Percentiles rank a stretch among this genome's conserved stretches.
These are phyloP conservation scores for Acanthosepion pharaonis DNA, from an alignment of 2,888 invertebrate species.

Conservation along the genomic window DNA sequence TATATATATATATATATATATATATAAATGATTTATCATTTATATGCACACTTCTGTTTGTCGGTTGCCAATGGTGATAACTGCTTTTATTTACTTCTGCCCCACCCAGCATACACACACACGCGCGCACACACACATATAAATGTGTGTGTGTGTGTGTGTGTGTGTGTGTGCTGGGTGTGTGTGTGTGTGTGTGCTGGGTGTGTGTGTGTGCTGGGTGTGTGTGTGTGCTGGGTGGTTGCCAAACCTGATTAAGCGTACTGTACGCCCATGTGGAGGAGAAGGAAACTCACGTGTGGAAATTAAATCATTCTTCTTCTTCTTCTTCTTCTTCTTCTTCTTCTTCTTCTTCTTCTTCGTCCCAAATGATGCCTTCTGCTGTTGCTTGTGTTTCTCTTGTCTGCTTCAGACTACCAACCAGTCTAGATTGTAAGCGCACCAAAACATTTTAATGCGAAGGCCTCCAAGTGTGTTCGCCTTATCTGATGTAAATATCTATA, in stretches of 20 bases:
- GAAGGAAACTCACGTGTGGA: background rate
- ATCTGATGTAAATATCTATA: background rate
- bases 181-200: background rate
- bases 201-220: too few species aligned
- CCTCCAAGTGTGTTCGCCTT: background rate
- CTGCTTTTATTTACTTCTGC: background rate
- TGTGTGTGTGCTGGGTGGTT: background rate
- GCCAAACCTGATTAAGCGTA: background rate
- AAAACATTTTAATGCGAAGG: background rate
- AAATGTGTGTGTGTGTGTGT: background rate
- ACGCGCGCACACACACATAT: background rate
- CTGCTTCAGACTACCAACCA: background rate
- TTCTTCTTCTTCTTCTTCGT: background rate
- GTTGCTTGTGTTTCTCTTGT: background rate
- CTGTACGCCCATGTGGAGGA: background rate
- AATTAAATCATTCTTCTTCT: background rate
- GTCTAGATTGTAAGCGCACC: background rate
- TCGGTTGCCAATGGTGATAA: background rate
- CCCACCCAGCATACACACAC: background rate
- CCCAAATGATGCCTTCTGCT: background rate
- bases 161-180: slow-evolving; percentile 33
- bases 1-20: too few species aligned
- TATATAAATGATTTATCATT: background rate
- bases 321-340: background rate
- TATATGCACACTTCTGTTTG: background rate